Base-by-base conservation (phyloP, 2,888 invertebrate genomes). In the Celastrina argiolus region DNA sequence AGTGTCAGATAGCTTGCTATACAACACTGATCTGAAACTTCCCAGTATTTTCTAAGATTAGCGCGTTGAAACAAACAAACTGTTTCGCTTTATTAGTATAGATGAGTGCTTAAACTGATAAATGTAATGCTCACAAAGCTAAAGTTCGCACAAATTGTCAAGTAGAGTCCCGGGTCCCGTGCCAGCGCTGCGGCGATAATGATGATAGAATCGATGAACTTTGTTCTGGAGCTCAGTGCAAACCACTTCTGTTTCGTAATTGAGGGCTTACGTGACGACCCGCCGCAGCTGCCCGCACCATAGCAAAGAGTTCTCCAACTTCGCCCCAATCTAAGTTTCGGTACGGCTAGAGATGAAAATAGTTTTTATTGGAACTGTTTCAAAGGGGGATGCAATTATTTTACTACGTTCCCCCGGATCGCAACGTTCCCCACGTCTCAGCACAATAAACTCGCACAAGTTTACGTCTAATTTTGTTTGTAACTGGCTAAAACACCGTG, bases 201-300 rank as follows among this genome's bases (percentile, higher is more conserved):
- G 80, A 82, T 78, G 81, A 85, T 82, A 78, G 82, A 86, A 87
- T 83, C 82, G 82, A 80, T 80, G 81, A 88, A 88, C 84, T 88
- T 89, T 86, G 83, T 83, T 84, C 80, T 78, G 78, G 78, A 80
- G 78, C 77, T 78, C 78, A 79, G 79, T 80, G 81, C 83, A 81
- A 85, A 83, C 83, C 83, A 81, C 83, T 87, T 81, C 82, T 87
- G 84, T 87, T 88, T 86, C 85, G 88, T 90, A 89, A 90, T 89
- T 90, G 90, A 85, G 84, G 87, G 85, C 87, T 89, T 89, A 89
- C 88, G 89, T 89, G 89, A 86, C 87, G 86, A 84, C 80, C 82
- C 77, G 81, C 81, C 83, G 73, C 88, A 88, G 84, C 87, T 88
- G 87, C 79, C 82, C 81, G 74, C 79, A 84, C 85, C 74, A 72